Base-by-base conservation (phyloP, 2,888 invertebrate species). In the Dryadula phaetusa region DNA sequence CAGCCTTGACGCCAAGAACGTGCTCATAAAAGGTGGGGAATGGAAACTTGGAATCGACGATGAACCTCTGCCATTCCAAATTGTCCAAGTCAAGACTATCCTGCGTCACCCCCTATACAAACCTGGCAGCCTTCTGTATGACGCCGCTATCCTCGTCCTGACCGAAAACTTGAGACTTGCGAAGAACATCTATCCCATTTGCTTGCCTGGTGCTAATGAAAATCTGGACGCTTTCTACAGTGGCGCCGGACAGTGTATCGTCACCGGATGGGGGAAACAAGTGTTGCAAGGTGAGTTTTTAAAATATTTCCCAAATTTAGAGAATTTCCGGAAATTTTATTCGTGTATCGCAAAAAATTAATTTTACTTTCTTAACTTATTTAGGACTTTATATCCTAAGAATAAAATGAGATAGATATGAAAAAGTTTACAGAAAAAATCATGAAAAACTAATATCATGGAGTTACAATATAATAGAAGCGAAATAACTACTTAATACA, bases 241-340 rank as follows among this genome's bases (percentile, higher is more conserved):
- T 34, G 90, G 92, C 0, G 93, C 88, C 60, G 94, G 94, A 40
- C 94, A 94, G 61, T 97, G 97, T 73, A 94, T 96, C 6, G 95
- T 95, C 0, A 96, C 97, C 62, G 97, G 97, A 58, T 97, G 97
- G 97, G 97, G 97, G 74, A 96, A 97, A 82, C 93, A 94, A 72
- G 95, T 96, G 5, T 82, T 97, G 60, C 95, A 95, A 94, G 94
- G 97, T 97, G 89, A 94, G 93, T 34, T 7, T 20, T 40, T 1
- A 37, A 44, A 18, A 18, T 2, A 0, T 47, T 56, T 47, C 5
- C 28, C 3, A 28, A 28, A 28, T 28, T 28, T 28, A 6, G 28
- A 6, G 28, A 28, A 28, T 4, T 28, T 3, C 28, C 28, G 6
- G 6, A 28, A 28, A 6, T 28, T 28, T 28, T 28, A 4, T 28